Base-by-base conservation (phyloP, 2,113 vertebrate species). In the Dicrurus megarhynchus region DNA sequence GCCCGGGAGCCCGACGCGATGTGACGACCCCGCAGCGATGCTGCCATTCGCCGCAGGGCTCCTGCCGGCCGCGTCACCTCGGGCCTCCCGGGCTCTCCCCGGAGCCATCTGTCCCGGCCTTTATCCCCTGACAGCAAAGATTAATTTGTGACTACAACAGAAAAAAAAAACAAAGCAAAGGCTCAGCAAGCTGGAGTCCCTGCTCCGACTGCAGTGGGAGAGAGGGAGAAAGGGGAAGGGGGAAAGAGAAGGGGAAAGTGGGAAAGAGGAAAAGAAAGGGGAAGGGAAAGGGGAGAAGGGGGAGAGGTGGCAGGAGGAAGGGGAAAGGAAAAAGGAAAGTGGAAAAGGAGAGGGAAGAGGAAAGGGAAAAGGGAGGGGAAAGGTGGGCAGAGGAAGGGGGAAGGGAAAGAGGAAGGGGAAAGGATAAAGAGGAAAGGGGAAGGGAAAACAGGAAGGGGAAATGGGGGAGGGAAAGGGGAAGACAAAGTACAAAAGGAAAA, bases 121-220 rank as follows among this genome's bases (percentile, higher is more conserved):
- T 96, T 78, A 96, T 96, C 96, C 92, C 81, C 74, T 35, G 39
- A 50, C 87, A 68, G 92, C 57, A 18, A 87, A 93, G 96, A 97
- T 96, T 97, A 95, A 96, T 95, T 91, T 91, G 81, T 32, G 87
- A 91, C 52, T 84, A 85, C 74, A 76, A 87, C 77, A 24, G 60
- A 2, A 18, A 35, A 52, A 35, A 52, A 76, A 78, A 84, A 83
- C 71, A 90, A 89, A 89, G 82, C 60, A 35, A 82, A 89, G 56
- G 61, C 74, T 93, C 10, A 1, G 56, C 27, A 42, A 75, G 60
- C 73, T n/a, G 69, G 50, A 69, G 46, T 14, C 20, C 27, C 41
- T 30, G 52, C 42, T 82, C 52, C 7, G 7, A 12, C 42, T 23
- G 53, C 24, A 42, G 39, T 1, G 49, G 41, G 32, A 41, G 24